phyloP scores from a whole-genome alignment of 2,888 invertebrate species.

The Pyrocoelia pectoralis region DNA sequence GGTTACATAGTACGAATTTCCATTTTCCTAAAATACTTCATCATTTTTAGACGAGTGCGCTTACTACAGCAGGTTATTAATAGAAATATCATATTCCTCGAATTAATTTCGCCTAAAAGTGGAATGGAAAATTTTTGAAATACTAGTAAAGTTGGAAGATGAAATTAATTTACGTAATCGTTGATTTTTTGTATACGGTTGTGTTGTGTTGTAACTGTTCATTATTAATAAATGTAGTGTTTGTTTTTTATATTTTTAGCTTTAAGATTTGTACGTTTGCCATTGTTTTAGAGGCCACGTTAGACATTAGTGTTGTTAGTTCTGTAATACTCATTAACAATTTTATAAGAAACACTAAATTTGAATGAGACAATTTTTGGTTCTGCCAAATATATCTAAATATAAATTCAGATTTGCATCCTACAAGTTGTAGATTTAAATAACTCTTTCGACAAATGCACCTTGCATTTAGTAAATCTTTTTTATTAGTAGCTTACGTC shows the following conservation, averaged over 20 bases:
- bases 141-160: no score
- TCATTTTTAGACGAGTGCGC: slow-evolving; percentile 33
- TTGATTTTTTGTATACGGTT: not conserved
- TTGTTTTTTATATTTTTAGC: slow-evolving; percentile 23
- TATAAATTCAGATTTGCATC: not conserved
- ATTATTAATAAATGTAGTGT: not conserved
- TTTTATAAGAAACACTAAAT: no score
- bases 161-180: no score
- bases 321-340: not conserved
- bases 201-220: not conserved
- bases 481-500: no score
- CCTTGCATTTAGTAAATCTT: no score
- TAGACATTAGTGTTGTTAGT: slow-evolving; percentile 1
- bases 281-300: slow-evolving; percentile 22
- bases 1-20: slow-evolving; percentile 20
- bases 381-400: not conserved
- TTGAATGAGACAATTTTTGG: not conserved
- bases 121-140: slow-evolving; percentile 21
- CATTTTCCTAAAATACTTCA: slow-evolving; percentile 39
- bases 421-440: not conserved
- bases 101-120: slow-evolving; percentile 36
- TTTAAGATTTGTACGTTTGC: slow-evolving; percentile 19
- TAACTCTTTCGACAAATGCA: no score
- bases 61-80: slow-evolving; percentile 24
- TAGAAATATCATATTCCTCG: slow-evolving; percentile 36